Percentiles rank a stretch among this genome's conserved stretches.
These are phyloP conservation scores for Mus pahari DNA, from an alignment of 2,113 vertebrate genomes.

Conservation along the genomic window DNA sequence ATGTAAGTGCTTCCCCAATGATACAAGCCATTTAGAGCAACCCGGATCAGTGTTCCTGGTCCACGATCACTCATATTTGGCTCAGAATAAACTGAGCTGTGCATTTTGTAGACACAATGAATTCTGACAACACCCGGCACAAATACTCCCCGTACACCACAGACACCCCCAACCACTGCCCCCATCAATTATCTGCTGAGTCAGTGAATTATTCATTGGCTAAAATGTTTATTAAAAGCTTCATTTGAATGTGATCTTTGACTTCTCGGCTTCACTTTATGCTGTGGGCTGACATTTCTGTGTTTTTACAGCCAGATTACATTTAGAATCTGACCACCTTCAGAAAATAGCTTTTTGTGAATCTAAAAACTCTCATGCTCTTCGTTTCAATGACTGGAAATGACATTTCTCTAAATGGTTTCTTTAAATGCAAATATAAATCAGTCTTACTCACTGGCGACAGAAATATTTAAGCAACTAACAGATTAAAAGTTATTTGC, in stretches of 20 bases:
- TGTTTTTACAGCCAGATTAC: conserved; percentile 71
- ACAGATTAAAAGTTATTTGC: conserved; percentile 79
- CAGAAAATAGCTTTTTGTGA: conserved; percentile 68
- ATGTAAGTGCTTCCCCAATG: not conserved
- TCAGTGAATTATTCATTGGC: conserved; percentile 8
- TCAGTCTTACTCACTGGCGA: conserved; percentile 54
- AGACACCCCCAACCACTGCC: not conserved
- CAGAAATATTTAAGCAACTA: conserved; percentile 72
- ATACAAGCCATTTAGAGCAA: not conserved
- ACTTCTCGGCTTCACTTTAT: conserved; percentile 47
- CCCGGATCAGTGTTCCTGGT: not conserved
- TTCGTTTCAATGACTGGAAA: conserved; percentile 60
- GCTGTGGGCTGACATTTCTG: conserved; percentile 47
- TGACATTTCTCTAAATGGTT: conserved; percentile 74
- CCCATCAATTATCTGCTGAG: not conserved
- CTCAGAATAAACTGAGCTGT: not conserved
- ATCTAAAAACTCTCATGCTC: conserved; percentile 75
- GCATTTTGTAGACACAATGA: not conserved
- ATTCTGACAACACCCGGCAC: not conserved
- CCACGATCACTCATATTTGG: not conserved
- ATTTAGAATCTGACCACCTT: conserved; percentile 73
- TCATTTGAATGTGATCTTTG: conserved; percentile 63
- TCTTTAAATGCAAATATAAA: conserved; percentile 74
- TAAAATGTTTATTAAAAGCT: conserved; percentile 51
- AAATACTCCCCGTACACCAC: not conserved